Percentiles rank a stretch among this genome's conserved stretches.
phyloP scores from a whole-genome alignment of 2,113 vertebrate genomes.

The Smithornis capensis region DNA sequence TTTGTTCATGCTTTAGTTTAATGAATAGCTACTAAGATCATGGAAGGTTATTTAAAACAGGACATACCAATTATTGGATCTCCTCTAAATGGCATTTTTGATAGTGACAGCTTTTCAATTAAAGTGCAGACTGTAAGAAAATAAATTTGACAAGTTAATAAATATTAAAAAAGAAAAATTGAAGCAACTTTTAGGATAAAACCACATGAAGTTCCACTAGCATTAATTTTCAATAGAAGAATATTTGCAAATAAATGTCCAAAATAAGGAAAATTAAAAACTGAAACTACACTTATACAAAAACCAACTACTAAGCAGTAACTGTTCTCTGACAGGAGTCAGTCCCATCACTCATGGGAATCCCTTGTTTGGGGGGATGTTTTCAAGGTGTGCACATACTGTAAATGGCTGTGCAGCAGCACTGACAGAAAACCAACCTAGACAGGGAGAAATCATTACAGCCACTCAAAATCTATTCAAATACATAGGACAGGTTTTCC shows the following conservation, averaged over 20 bases:
- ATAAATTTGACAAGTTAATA: not conserved
- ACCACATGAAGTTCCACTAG: not conserved
- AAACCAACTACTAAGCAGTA: not conserved
- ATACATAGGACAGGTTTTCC: not conserved
- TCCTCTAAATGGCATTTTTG: constrained; percentile 87
- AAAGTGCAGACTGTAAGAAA: constrained; percentile 83
- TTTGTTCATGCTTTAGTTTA: not conserved
- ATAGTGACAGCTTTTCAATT: constrained; percentile 90
- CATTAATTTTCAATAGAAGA: not conserved
- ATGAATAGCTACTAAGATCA: not conserved
- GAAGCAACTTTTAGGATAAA: not conserved
- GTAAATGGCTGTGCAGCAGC: not conserved
- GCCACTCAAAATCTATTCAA: not conserved
- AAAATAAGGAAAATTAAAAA: not conserved
- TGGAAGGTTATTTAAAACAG: not conserved
- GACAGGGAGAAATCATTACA: not conserved
- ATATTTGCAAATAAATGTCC: not conserved
- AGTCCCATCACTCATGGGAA: not conserved
- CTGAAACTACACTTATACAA: not conserved
- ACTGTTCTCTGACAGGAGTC: not conserved
- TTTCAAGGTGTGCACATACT: not conserved
- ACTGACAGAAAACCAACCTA: accelerated
- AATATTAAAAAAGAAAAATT: not conserved
- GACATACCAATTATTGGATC: constrained; percentile 82
- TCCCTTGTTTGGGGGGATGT: not conserved